Base-by-base conservation (phyloP, 2,797 vertebrate species). In the Poecilia wingei region DNA sequence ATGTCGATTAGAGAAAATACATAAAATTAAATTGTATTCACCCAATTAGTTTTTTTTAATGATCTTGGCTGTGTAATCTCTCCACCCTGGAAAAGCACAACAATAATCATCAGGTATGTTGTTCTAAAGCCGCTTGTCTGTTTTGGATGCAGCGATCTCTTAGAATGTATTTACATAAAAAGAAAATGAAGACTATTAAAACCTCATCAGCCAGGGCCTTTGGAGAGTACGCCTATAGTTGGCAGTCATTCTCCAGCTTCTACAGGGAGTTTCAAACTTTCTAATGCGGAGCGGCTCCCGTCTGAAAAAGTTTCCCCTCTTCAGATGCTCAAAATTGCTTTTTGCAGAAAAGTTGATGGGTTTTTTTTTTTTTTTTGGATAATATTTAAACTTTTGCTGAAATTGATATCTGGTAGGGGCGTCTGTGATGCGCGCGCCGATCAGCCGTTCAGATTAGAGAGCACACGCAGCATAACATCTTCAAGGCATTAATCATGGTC, bases 401-500 rank as follows among this genome's bases (percentile, higher is more conserved):
- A 86, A 88, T 88, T 77, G 86, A 76, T 88, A 72, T 88, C 79
- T 82, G 72, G 82, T 84, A 16, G 79, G 47, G 9, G 41, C 25
- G 79, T 79, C 80, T 85, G 84, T 82, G 46, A 22, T 2, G 49
- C 20, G 20, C 20, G 61, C 85, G 76, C 79, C 84, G 89, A 88
- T 91, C 90, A 91, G 83, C 83, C 87, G 74, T 87, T 91, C 86
- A 88, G 83, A 87, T 78, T 85, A 84, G 72, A 75, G 75, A 79
- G 90, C 84, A 83, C 85, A 89, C 88, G 74, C 92, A 73, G 72
- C 31, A 79, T 57, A 84, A 68, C 89, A 82, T 91, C 91, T 89
- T 88, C 84, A 75, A 88, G 85, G 78, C 90, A 94, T 93, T 93
- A 92, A 94, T 93, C 91, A 93, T 49, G 89, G 78, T 93, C 90